These are phyloP conservation scores for Leptobrachium ailaonicum DNA, from an alignment of 2,113 vertebrate species.

Conservation along the genomic window DNA sequence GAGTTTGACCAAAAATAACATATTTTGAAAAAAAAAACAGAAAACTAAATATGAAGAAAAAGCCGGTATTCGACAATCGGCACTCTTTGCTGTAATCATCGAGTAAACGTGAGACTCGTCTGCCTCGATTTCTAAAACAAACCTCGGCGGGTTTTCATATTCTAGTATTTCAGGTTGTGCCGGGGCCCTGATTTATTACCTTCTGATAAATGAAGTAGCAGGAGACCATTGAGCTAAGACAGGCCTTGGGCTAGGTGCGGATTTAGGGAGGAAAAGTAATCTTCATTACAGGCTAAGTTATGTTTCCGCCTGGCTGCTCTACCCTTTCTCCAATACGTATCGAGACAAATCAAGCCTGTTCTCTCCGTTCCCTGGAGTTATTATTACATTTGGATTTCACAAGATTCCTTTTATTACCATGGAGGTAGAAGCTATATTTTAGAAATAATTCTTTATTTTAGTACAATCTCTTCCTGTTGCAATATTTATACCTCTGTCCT, in stretches of 20 bases:
- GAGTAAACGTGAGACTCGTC: no score
- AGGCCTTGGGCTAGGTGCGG: not conserved
- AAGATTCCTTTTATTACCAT: not conserved
- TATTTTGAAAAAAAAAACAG: no score
- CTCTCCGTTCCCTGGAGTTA: not conserved
- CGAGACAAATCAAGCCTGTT: not conserved
- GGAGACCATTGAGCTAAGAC: not conserved
- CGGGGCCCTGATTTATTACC: not conserved
- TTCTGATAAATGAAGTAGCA: not conserved
- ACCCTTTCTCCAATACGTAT: not conserved
- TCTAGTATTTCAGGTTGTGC: not conserved
- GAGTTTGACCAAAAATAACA: no score
- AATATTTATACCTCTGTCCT: not conserved
- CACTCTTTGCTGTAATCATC: no score
- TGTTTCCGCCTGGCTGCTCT: not conserved
- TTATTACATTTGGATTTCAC: not conserved
- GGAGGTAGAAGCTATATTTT: not conserved
- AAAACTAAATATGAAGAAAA: no score
- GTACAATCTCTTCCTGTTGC: not conserved
- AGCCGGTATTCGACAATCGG: no score
- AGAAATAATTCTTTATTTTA: not conserved
- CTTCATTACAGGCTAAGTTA: not conserved
- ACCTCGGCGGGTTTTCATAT: not conserved
- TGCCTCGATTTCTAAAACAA: not conserved
- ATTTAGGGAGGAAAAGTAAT: not conserved